These are phyloP conservation scores for Emydocephalus ijimae DNA, from an alignment of 2,113 vertebrate species.

Conservation along the genomic window DNA sequence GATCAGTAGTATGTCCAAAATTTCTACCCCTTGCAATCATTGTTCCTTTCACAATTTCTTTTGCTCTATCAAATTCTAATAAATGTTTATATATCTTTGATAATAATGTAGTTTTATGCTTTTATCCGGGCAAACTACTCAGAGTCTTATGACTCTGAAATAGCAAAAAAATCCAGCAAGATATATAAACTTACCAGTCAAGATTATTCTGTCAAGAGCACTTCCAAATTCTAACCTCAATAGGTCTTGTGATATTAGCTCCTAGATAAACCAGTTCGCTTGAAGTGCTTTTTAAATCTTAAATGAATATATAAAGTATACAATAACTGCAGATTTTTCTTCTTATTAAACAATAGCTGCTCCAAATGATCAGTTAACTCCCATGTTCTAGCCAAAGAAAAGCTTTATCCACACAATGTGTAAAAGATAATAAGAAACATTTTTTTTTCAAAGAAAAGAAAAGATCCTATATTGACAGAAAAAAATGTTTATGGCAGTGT, in stretches of 20 bases:
- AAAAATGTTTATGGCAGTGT: not conserved
- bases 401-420: not conserved
- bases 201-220: not conserved
- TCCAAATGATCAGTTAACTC: not conserved
- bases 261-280: not conserved
- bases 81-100: no score
- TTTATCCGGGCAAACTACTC: not conserved
- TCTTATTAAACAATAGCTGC: not conserved
- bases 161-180: not conserved
- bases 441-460: not conserved
- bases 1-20: no score
- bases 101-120: not conserved
- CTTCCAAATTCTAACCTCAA: not conserved
- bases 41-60: no score
- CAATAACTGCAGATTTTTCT: not conserved
- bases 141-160: not conserved
- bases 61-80: no score
- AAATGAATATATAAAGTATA: not conserved
- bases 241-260: not conserved
- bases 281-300: not conserved
- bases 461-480: not conserved
- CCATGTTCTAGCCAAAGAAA: not conserved
- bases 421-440: not conserved
- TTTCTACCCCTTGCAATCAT: no score
- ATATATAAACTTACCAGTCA: not conserved